Evolutionary conservation across 2,797 vertebrate genomes (phyloP), one percentile per base, ranked within the genome.

Genomic region (Enoplosus armatus): DNA sequence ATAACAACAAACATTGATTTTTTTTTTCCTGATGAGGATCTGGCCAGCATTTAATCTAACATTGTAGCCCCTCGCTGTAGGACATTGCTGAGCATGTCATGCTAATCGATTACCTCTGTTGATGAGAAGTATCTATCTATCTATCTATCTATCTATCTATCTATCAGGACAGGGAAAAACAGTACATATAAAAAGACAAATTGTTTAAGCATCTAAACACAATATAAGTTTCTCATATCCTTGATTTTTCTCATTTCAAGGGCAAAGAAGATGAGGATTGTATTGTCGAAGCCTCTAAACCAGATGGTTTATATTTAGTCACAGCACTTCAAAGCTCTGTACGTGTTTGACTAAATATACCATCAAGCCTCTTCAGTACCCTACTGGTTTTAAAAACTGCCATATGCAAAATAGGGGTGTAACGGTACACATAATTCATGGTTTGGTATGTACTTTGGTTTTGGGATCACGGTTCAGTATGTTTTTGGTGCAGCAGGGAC

Each of bases 41-140:
- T 96, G 94, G 96, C 95, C 96, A 93, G 96, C 97, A 94, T 97
- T 98, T 98, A 98, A 99, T 97, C 97, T 96, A 97, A 97, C 97
- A 96, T 94, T 96, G 96, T 97, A 96, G 97, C 96, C 97, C 95
- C 96, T 76, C 91, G 94, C 94, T 97, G 96, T 96, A 96, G 95
- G 96, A 97, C 97, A 97, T 90, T 94, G 96, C 95, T 94, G 96
- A 96, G 94, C 95, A 85, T 95, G 96, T 96, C 96, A 95, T 95
- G 95, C 94, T 96, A 96, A 99, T 99, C 96, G 96, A 99, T 98
- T 83, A 82, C 76, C 63, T 81, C 61, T 76, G 83, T 93, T 72
- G 77, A 80, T 70, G 73, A 80, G 70, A 75, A 74, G 77, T 47
- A 55, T 74, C 51, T 59, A 58, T 83, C 72, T 54, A 50, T 77